Evolutionary conservation across 2,113 vertebrate genomes (phyloP).

Genomic region (Psittacula cyanocephala): DNA sequence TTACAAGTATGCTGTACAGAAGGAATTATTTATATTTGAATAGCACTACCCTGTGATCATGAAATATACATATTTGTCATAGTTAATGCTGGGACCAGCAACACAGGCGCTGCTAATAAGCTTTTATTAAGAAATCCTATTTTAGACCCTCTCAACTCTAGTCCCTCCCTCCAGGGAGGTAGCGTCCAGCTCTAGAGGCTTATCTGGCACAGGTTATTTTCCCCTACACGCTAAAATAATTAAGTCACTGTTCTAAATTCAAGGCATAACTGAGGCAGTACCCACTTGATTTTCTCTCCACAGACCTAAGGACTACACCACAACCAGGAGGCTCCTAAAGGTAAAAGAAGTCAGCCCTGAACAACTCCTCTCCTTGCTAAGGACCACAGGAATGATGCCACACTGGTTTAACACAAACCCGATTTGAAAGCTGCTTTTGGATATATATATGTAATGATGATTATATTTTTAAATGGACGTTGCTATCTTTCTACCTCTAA

Average conservation of each 20-base stretch:
- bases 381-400: neutral
- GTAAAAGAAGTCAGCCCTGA: neutral
- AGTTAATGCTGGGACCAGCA: neutral
- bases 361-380: neutral
- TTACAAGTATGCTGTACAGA: neutral
- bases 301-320: neutral
- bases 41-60: neutral
- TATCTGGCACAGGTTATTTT: neutral
- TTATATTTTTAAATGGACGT: accelerated
- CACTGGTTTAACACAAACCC: neutral
- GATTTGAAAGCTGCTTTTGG: neutral
- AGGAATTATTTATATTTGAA: neutral
- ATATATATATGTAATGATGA: neutral
- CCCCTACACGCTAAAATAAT: neutral
- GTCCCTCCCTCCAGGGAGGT: neutral
- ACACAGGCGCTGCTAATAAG: neutral
- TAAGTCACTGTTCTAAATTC: neutral
- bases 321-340: neutral
- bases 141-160: neutral
- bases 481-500: neutral
- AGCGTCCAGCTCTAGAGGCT: neutral
- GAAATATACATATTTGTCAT: neutral
- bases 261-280: neutral
- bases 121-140: slow-evolving; percentile 1
- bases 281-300: neutral